Base-by-base conservation (phyloP, 23 tunicate genomes). In the Botrylloides violaceus region DNA sequence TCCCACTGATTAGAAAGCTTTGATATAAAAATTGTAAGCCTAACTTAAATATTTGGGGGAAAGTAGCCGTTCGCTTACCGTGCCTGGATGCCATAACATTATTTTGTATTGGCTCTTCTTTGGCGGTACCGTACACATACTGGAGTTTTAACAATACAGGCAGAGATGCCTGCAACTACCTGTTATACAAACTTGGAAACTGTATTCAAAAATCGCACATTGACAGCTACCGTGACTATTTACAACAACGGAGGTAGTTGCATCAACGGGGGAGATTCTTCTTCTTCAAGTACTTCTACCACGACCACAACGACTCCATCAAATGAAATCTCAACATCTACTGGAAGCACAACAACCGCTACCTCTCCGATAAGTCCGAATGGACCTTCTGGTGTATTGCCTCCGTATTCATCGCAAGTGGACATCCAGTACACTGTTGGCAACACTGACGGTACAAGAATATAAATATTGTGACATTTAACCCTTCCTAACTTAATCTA, bases 291-390 rank as follows among this genome's bases (percentile, higher is more conserved):
- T 12, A 5, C 64, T 59, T 21, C 64, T 26, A 18, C 70, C 9
- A 63, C 70, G 4, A 12, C 70, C 3, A 7, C 34, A 28, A 63
- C 70, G 3, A 15, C 70, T 23, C 20, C 4, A 3, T 12, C 70
- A 6, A 63, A 31, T 26, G 33, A 31, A 9, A 63, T 33, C 34
- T 25, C 70, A 6, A 63, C 35, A 4, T 63, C 70, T 28, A 33
- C 32, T 19, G 70, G 70, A 63, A 34, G 26, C 6, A 63, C 70
- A 25, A 63, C 70, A 6, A 29, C 35, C 70, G 20, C 70, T 27
- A 28, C 35, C 3, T 7, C 4, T 19, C 34, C 70, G 29, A 3
- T 34, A 9, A 63, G 23, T 12, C 4, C 36, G 3, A 33, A 63
- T 63, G 70, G 70, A 4, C 4, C 35, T 28, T 27, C 70, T 3